Conservation (phyloP, 1,140 invertebrate genomes). For the Drosophila willistoni region DNA sequence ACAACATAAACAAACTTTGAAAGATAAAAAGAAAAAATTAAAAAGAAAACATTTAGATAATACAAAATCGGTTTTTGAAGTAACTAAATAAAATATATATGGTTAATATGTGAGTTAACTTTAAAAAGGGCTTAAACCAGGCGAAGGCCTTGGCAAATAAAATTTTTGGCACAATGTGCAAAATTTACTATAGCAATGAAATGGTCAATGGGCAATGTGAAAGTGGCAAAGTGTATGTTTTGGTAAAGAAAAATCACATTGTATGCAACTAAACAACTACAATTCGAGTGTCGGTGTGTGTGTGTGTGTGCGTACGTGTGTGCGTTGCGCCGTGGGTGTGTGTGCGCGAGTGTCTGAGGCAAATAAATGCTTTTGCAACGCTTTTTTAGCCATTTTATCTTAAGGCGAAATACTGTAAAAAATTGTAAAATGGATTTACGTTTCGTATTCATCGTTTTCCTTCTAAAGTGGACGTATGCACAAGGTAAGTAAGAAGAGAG, state of each 20-base stretch:
- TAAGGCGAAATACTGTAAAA: slow-evolving; percentile 77
- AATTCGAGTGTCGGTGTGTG: background rate
- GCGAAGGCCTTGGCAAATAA: background rate
- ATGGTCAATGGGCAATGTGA: background rate
- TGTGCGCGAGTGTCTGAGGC: slow-evolving; percentile 50
- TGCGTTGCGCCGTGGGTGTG: slow-evolving; percentile 15
- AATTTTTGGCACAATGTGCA: slow-evolving; percentile 7
- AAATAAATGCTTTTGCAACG: slow-evolving; percentile 76
- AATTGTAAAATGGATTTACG: slow-evolving; percentile 81
- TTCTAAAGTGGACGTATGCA: slow-evolving; percentile 82
- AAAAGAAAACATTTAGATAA: background rate
- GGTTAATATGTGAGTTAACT: slow-evolving; percentile 3
- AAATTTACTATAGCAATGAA: slow-evolving; percentile 2
- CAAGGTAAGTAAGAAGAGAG: slow-evolving; percentile 67
- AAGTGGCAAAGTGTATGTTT: background rate
- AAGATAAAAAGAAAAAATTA: slow-evolving; percentile 7
- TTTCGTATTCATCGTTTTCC: slow-evolving; percentile 82
- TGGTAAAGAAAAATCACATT: background rate
- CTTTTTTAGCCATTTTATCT: slow-evolving; percentile 81
- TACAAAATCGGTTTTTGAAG: background rate
- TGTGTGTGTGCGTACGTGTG: slow-evolving; percentile 11
- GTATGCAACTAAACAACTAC: slow-evolving; percentile 7
- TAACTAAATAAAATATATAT: background rate
- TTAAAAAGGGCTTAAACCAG: background rate
- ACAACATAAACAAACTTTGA: slow-evolving; percentile 38